phyloP scores from a whole-genome alignment of 2,113 vertebrate genomes.

The Siniperca chuatsi region DNA sequence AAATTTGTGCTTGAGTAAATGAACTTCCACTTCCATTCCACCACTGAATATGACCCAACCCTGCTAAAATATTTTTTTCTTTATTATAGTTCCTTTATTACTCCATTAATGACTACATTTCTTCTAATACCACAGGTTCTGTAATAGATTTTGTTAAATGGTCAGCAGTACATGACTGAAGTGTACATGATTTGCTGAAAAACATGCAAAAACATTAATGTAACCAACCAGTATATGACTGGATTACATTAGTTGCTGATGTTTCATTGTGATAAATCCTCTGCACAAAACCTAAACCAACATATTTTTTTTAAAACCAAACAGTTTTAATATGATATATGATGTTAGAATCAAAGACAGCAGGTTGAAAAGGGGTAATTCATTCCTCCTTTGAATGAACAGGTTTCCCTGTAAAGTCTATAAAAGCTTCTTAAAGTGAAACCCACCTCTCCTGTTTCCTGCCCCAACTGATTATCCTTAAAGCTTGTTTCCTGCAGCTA shows the following conservation, averaged over 20 bases:
- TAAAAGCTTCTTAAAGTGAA: constrained; percentile 9
- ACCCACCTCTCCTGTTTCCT: constrained; percentile 1
- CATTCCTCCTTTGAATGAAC: not conserved
- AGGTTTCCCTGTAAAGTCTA: not conserved
- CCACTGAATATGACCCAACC: too few species aligned
- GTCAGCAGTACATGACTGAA: not conserved
- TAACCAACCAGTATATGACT: not conserved
- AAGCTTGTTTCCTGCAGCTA: constrained; percentile 34
- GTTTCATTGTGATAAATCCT: not conserved
- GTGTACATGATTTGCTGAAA: not conserved
- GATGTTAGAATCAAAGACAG: not conserved
- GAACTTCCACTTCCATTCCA: too few species aligned
- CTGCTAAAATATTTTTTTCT: not conserved
- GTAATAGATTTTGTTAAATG: not conserved
- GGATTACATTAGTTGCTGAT: not conserved
- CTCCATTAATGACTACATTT: not conserved
- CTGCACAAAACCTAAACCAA: not conserved
- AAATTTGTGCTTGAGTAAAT: too few species aligned
- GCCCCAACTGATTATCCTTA: not conserved
- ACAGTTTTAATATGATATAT: not conserved
- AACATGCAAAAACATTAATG: not conserved
- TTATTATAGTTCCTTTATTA: not conserved
- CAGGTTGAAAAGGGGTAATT: not conserved
- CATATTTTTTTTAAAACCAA: not conserved
- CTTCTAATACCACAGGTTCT: not conserved